Evolutionary conservation across 2,888 invertebrate genomes (phyloP).

Genomic region (Pheosia tremula): DNA sequence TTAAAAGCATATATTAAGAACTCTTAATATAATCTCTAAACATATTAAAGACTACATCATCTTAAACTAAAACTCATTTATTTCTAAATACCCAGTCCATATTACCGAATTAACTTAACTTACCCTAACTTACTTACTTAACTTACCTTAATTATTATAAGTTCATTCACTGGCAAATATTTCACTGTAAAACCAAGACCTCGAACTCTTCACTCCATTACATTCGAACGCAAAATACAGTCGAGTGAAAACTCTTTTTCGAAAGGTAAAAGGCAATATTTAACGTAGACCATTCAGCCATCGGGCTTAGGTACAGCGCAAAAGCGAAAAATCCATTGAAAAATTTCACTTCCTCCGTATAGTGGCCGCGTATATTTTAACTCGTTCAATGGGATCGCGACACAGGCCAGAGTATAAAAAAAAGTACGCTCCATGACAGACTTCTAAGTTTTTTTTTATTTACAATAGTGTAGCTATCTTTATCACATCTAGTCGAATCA

Average conservation of each 20-base stretch:
- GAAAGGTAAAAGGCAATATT: constrained; percentile 50
- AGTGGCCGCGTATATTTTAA: constrained; percentile 36
- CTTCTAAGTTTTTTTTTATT: too few species aligned
- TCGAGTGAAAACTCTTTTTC: constrained; percentile 35
- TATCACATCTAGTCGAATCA: too few species aligned
- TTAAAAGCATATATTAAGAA: too few species aligned
- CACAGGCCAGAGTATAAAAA: constrained; percentile 19
- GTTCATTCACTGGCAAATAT: neutral
- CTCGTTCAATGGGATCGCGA: constrained; percentile 31
- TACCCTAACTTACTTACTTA: neutral
- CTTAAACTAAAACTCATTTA: too few species aligned
- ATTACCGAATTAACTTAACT: neutral
- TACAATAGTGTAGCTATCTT: too few species aligned
- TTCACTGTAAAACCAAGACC: constrained; percentile 1
- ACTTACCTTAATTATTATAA: neutral
- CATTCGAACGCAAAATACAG: constrained; percentile 22
- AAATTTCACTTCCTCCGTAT: constrained; percentile 27
- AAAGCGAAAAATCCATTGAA: constrained; percentile 36
- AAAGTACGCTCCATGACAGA: constrained; percentile 4
- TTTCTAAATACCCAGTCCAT: neutral
- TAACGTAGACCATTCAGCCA: constrained; percentile 44
- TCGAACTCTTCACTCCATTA: constrained; percentile 25
- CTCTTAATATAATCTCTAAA: too few species aligned
- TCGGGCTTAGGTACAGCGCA: constrained; percentile 32
- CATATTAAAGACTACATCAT: too few species aligned